Evolutionary conservation across 2,888 invertebrate genomes (phyloP).

Genomic region (Melikaiella ostensackeni): DNA sequence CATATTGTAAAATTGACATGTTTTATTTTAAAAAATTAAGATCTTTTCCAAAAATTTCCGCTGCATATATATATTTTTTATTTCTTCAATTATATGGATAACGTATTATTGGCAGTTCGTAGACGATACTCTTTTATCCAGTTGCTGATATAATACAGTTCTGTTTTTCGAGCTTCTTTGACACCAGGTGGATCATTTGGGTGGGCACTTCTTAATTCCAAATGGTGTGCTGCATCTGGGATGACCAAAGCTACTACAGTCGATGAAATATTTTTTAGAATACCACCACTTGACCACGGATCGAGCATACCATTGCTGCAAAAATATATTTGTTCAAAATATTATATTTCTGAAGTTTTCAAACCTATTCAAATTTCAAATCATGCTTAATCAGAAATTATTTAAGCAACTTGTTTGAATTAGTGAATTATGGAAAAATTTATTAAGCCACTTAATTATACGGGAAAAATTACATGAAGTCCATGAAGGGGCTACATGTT

Average conservation of each 20-base stretch:
- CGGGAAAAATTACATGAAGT: too few relatives aligned
- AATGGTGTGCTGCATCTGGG: constrained; percentile 91
- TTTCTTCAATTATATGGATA: too few relatives aligned
- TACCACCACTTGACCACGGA: constrained; percentile 93
- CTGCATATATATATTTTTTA: too few relatives aligned
- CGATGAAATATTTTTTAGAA: constrained; percentile 83
- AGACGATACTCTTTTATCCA: constrained; percentile 79
- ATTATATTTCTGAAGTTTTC: not conserved
- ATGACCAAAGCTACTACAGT: constrained; percentile 85
- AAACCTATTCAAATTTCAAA: too few relatives aligned
- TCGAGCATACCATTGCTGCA: constrained; percentile 90
- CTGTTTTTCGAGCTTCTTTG: constrained; percentile 81
- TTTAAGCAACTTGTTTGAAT: too few relatives aligned
- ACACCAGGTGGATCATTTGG: constrained; percentile 84
- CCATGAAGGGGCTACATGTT: too few relatives aligned
- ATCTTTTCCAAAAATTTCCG: too few relatives aligned
- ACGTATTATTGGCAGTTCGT: not conserved
- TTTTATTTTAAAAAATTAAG: too few relatives aligned
- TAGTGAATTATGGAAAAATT: too few relatives aligned
- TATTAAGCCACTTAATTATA: too few relatives aligned
- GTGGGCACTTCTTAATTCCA: constrained; percentile 86
- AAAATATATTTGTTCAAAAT: constrained; percentile 38
- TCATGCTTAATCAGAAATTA: too few relatives aligned
- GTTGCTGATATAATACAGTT: constrained; percentile 80
- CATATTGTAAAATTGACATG: too few relatives aligned